Conservation (phyloP, 2,113 vertebrate species). For the Oceanodroma tethys region DNA sequence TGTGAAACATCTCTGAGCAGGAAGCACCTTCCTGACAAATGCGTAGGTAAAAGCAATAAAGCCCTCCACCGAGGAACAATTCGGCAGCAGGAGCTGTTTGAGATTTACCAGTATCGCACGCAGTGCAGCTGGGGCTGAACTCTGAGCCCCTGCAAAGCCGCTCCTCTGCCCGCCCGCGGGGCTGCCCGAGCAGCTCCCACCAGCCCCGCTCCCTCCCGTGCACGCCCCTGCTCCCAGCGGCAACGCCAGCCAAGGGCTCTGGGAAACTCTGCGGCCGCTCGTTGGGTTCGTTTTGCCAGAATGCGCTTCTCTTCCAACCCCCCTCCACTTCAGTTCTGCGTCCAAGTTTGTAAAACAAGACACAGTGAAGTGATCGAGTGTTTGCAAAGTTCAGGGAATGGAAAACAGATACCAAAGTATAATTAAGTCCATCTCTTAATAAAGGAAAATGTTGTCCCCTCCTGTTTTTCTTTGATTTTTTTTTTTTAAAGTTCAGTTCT, state of each 20-base stretch:
- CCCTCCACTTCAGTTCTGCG: background rate
- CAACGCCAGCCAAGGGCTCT: background rate
- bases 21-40: background rate
- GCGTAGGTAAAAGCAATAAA: fast-evolving
- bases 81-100: background rate
- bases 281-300: background rate
- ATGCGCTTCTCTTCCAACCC: fast-evolving
- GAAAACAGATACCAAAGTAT: background rate
- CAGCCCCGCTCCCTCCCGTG: background rate
- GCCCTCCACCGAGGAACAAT: background rate
- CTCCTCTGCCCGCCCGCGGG: fast-evolving
- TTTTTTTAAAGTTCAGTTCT: background rate
- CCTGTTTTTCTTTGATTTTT: background rate
- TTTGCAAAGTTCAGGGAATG: background rate
- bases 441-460: background rate
- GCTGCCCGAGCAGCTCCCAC: background rate
- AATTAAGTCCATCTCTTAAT: background rate
- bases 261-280: background rate
- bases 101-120: background rate
- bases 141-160: background rate
- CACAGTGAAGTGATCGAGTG: background rate
- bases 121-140: background rate
- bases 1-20: background rate
- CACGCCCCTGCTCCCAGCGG: fast-evolving
- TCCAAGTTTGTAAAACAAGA: background rate